Conservation (phyloP, 1,140 invertebrate species). For the Drosophila setifemur region DNA sequence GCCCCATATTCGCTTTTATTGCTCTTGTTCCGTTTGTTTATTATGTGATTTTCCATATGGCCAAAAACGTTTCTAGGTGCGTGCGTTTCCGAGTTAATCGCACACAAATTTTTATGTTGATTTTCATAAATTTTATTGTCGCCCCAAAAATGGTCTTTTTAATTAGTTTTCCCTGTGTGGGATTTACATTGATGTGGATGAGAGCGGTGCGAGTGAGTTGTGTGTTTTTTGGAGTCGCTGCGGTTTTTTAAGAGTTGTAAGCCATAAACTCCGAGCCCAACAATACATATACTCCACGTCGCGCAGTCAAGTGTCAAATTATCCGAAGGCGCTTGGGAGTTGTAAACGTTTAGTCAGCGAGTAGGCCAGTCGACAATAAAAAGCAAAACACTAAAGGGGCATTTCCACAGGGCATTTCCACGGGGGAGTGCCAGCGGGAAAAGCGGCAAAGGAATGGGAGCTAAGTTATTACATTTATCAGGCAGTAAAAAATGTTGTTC, state of each 20-base stretch:
- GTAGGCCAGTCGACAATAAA: constrained; percentile 46
- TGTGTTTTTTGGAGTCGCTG: constrained; percentile 7
- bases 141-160: constrained; percentile 70
- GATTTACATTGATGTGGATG: constrained; percentile 55
- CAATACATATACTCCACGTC: constrained; percentile 39
- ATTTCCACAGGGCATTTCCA: constrained; percentile 12
- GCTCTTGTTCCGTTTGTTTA: constrained; percentile 70
- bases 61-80: constrained; percentile 43
- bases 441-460: constrained; percentile 1
- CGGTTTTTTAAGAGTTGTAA: constrained; percentile 69
- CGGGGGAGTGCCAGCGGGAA: constrained; percentile 8
- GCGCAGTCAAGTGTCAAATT: constrained; percentile 75
- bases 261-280: constrained; percentile 61
- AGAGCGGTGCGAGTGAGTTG: neutral
- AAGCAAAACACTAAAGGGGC: constrained; percentile 17
- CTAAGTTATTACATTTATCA: constrained; percentile 45
- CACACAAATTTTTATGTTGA: constrained; percentile 80
- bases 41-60: constrained; percentile 78
- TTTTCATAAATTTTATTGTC: constrained; percentile 82
- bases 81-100: constrained; percentile 73
- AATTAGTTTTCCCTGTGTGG: constrained; percentile 72
- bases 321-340: constrained; percentile 63
- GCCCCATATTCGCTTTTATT: constrained; percentile 79
- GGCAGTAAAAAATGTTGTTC: constrained; percentile 33
- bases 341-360: constrained; percentile 59